Percentiles rank a stretch among this genome's conserved stretches.
Evolutionary conservation across 2,113 vertebrate genomes (phyloP).

Genomic region (Chaetorhynchus papuensis): DNA sequence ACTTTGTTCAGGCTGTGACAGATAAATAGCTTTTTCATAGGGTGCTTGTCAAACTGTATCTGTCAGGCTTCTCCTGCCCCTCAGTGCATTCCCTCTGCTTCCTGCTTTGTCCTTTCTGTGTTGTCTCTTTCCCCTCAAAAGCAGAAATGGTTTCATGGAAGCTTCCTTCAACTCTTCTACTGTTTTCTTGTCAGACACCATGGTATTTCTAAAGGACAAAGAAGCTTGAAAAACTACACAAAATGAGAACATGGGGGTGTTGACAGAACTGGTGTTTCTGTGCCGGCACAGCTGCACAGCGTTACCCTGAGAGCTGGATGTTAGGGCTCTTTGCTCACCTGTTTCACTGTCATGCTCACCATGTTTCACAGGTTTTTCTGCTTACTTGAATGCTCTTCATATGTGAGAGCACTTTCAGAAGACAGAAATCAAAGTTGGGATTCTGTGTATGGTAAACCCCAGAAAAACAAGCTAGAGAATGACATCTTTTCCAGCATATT

Average conservation of each 20-base stretch:
- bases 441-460: background rate
- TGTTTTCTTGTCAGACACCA: background rate
- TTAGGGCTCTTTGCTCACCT: background rate
- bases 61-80: background rate
- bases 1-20: background rate
- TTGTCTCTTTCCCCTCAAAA: background rate
- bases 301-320: background rate
- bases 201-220: slow-evolving; percentile 19
- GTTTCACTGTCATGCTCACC: background rate
- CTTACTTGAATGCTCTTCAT: background rate
- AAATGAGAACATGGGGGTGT: background rate
- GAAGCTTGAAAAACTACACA: background rate
- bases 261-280: background rate
- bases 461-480: background rate
- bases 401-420: background rate
- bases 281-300: background rate
- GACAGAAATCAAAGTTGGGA: background rate
- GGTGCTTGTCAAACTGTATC: background rate
- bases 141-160: background rate
- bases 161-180: background rate
- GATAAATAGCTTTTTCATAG: background rate
- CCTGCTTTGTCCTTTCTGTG: background rate
- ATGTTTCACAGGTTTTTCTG: background rate
- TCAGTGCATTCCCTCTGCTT: background rate
- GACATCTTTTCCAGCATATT: background rate